Percentiles rank a stretch among this genome's conserved stretches.
phyloP scores from a whole-genome alignment of 2,113 vertebrate species.

The Carettochelys insculpta region DNA sequence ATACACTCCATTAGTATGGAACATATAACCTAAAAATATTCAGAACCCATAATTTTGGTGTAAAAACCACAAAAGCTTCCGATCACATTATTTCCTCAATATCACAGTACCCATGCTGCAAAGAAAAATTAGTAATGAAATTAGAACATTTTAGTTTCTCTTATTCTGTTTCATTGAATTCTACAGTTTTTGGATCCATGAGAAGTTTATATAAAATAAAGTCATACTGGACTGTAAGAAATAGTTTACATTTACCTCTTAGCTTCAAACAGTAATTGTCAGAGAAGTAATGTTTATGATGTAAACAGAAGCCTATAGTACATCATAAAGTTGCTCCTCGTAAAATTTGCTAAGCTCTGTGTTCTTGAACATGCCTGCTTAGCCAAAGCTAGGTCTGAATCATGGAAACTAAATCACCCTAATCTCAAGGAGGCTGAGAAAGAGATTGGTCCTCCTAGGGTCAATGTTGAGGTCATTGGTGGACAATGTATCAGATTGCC shows the following conservation, averaged over 20 bases:
- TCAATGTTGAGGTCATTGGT: not conserved
- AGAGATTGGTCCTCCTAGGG: not conserved
- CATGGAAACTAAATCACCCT: not conserved
- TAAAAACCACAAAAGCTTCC: constrained; percentile 2
- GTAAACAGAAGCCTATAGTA: not conserved
- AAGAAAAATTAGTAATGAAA: constrained; percentile 20
- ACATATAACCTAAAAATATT: not conserved
- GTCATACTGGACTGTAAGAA: constrained; percentile 10
- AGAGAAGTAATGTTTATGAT: constrained; percentile 16
- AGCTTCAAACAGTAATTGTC: not conserved
- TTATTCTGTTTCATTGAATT: constrained; percentile 16
- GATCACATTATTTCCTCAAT: constrained; percentile 9
- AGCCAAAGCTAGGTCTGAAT: not conserved
- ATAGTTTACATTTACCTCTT: not conserved
- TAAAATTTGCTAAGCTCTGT: not conserved
- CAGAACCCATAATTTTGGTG: not conserved
- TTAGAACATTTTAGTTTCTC: not conserved
- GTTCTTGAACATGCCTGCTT: not conserved
- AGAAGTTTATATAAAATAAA: constrained; percentile 3
- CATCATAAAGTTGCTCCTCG: not conserved
- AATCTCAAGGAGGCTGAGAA: not conserved
- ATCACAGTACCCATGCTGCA: constrained; percentile 2
- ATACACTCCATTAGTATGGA: not conserved
- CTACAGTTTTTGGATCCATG: constrained; percentile 6
- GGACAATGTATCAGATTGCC: not conserved